A percentile compares a stretch with the other conserved stretches of the same genome.
These are phyloP conservation scores for Yponomeuta malinellus DNA, from an alignment of 2,888 invertebrate genomes.

Conservation along the genomic window DNA sequence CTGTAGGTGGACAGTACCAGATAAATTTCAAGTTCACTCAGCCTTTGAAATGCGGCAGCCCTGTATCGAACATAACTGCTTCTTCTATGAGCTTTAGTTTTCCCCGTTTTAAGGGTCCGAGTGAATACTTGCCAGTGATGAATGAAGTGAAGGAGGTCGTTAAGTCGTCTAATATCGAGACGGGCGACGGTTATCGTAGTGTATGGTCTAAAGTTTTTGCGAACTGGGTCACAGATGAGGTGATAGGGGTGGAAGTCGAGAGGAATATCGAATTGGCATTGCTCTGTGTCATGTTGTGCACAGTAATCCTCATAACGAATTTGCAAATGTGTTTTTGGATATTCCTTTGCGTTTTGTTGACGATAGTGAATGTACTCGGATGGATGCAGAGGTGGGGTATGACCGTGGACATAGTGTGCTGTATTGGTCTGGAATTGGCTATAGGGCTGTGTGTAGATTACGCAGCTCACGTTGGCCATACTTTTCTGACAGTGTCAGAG, in stretches of 20 bases:
- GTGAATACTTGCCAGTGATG: slow-evolving; percentile 85
- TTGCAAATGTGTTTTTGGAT: slow-evolving; percentile 87
- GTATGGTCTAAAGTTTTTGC: slow-evolving; percentile 84
- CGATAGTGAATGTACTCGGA: slow-evolving; percentile 84
- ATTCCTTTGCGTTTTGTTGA: slow-evolving; percentile 83
- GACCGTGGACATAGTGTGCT: slow-evolving; percentile 87
- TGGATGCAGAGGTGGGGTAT: slow-evolving; percentile 88
- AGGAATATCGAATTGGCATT: slow-evolving; percentile 85
- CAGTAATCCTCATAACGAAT: slow-evolving; percentile 84
- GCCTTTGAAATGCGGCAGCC: slow-evolving; percentile 77
- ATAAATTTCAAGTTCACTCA: slow-evolving; percentile 79
- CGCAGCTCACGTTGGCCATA: slow-evolving; percentile 87
- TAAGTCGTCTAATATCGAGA: slow-evolving; percentile 73
- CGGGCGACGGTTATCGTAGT: slow-evolving; percentile 78
- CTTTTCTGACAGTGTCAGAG: slow-evolving; percentile 80
- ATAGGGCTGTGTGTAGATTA: slow-evolving; percentile 91
- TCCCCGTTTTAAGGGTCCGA: slow-evolving; percentile 74
- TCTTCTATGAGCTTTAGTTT: slow-evolving; percentile 80
- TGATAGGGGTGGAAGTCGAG: slow-evolving; percentile 83
- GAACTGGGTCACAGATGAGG: slow-evolving; percentile 86
- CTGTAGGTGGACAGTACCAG: slow-evolving; percentile 80
- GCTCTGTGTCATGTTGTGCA: slow-evolving; percentile 87
- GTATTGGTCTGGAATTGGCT: slow-evolving; percentile 86
- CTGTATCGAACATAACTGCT: slow-evolving; percentile 74
- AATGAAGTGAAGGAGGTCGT: slow-evolving; percentile 76